These are phyloP conservation scores for Campoletis raptor DNA, from an alignment of 2,888 invertebrate species.

Conservation along the genomic window DNA sequence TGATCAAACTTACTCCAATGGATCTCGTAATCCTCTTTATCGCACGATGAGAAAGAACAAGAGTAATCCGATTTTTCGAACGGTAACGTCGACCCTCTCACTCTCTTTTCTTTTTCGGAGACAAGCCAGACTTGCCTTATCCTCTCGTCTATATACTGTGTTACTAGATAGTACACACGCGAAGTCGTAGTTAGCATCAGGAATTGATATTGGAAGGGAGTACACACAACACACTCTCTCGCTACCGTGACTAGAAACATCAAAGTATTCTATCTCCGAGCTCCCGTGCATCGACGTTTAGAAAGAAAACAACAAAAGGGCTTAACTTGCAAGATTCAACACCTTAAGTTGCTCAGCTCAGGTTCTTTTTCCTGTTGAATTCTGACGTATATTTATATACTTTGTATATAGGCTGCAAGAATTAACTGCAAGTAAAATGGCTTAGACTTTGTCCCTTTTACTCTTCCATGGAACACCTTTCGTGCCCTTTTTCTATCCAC, in stretches of 20 bases:
- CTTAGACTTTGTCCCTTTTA: conserved; percentile 1
- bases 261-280: conserved; percentile 71
- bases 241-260: conserved; percentile 81
- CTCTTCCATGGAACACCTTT: not conserved
- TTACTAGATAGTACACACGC: conserved; percentile 76
- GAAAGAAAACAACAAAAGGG: not conserved
- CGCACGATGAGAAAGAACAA: not conserved
- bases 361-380: not conserved
- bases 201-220: conserved; percentile 77
- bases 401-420: not conserved
- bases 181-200: conserved; percentile 82
- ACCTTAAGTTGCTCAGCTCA: not conserved
- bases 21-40: not conserved
- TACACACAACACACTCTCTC: conserved; percentile 53
- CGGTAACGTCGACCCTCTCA: not conserved
- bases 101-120: conserved; percentile 18
- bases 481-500: conserved; percentile 29
- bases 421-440: conserved; percentile 6
- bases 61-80: not conserved
- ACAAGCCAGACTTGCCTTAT: not conserved
- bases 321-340: not conserved
- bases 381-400: not conserved
- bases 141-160: not conserved
- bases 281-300: not conserved
- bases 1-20: not conserved